Evolutionary conservation across 2,888 invertebrate species (phyloP).

Genomic region (Gastrophysa polygoni): DNA sequence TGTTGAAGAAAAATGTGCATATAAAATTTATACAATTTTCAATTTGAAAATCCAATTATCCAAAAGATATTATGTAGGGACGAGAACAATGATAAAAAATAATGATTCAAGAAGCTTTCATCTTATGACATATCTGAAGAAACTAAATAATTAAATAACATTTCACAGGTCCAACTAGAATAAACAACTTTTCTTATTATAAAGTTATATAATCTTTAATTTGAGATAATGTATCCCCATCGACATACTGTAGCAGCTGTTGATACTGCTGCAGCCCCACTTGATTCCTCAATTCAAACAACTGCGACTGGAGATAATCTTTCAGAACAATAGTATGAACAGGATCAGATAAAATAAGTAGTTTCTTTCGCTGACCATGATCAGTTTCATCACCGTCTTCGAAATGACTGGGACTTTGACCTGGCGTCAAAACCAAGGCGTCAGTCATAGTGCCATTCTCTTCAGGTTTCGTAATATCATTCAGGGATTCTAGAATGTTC

Average conservation of each 20-base stretch:
- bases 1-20: not conserved
- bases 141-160: not conserved
- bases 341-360: constrained; percentile 75
- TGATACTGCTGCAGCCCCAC: constrained; percentile 80
- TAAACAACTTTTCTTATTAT: constrained; percentile 10
- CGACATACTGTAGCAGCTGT: constrained; percentile 74
- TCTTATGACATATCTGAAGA: not conserved
- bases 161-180: not conserved
- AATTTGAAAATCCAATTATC: not conserved
- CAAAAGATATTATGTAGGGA: not conserved
- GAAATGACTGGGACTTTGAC: constrained; percentile 55
- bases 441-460: constrained; percentile 61
- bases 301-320: constrained; percentile 73
- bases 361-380: constrained; percentile 75
- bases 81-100: not conserved
- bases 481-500: constrained; percentile 76
- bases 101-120: not conserved
- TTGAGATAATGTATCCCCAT: constrained; percentile 70
- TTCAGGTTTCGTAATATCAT: constrained; percentile 78
- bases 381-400: constrained; percentile 71
- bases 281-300: constrained; percentile 72
- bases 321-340: constrained; percentile 79
- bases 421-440: constrained; percentile 53
- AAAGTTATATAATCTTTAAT: constrained; percentile 62
- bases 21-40: not conserved